These are phyloP conservation scores for Eristalis tenax DNA, from an alignment of 2,888 invertebrate species.

Conservation along the genomic window DNA sequence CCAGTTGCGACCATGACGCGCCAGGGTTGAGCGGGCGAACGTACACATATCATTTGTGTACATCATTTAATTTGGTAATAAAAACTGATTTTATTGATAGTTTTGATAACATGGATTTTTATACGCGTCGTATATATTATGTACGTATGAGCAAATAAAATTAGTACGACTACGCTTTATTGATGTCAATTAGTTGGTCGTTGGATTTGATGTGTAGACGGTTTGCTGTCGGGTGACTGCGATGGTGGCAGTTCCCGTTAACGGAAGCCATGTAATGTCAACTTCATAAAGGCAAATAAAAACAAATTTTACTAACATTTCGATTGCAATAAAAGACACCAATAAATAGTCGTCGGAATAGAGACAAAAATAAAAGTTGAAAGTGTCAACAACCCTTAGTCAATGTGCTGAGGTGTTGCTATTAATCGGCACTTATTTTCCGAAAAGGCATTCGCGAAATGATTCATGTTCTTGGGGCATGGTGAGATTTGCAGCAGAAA, in stretches of 20 bases:
- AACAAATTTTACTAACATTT: conserved; percentile 40
- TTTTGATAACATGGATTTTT: conserved; percentile 67
- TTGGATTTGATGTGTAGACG: conserved; percentile 61
- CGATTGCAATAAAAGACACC: conserved; percentile 39
- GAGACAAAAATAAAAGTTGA: conserved; percentile 19
- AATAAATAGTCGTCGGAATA: conserved; percentile 35
- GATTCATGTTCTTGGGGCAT: not conserved
- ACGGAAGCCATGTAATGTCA: conserved; percentile 11
- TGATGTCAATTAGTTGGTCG: conserved; percentile 70
- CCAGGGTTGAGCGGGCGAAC: not conserved
- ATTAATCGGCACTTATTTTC: conserved; percentile 36
- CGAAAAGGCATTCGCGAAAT: not conserved
- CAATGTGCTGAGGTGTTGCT: conserved; percentile 33
- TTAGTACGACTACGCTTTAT: conserved; percentile 60
- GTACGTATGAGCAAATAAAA: conserved; percentile 57
- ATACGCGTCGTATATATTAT: conserved; percentile 21
- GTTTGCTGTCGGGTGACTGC: conserved; percentile 1
- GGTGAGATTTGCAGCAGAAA: not conserved
- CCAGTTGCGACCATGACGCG: not conserved
- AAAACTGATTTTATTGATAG: conserved; percentile 68
- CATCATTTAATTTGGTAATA: conserved; percentile 66
- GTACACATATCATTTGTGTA: conserved; percentile 60
- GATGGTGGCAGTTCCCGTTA: not conserved
- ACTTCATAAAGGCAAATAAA: conserved; percentile 33
- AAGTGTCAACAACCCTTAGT: conserved; percentile 40